Conservation (phyloP, 2,888 invertebrate species). For the Elgonia sp. region DNA sequence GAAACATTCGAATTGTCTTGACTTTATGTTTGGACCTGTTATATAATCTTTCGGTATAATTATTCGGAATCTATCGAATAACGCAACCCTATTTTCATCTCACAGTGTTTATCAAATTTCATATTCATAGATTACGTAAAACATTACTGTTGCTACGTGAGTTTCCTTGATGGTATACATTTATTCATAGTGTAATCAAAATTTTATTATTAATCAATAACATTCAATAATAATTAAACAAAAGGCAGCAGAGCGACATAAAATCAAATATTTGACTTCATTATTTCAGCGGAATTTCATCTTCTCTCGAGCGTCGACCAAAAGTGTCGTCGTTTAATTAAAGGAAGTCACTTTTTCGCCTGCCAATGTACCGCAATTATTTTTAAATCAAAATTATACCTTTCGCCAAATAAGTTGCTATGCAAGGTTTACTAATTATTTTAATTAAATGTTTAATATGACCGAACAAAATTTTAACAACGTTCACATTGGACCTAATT, state of each 20-base stretch:
- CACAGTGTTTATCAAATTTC: constrained; percentile 22
- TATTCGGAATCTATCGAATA: constrained; percentile 10
- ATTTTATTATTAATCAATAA: constrained; percentile 14
- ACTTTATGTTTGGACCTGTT: too few species aligned
- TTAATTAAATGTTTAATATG: constrained; percentile 26
- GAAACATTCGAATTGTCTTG: too few species aligned
- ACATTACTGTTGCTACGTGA: not conserved
- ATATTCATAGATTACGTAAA: constrained; percentile 28
- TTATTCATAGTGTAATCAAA: constrained; percentile 26
- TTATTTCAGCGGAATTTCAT: not conserved
- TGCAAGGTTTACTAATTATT: constrained; percentile 27
- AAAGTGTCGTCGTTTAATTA: not conserved
- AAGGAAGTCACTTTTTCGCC: constrained; percentile 1
- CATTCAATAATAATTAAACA: constrained; percentile 8
- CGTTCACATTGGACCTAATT: constrained; percentile 1
- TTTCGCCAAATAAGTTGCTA: not conserved
- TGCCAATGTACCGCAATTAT: not conserved
- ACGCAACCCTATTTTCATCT: constrained; percentile 12
- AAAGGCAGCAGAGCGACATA: not conserved
- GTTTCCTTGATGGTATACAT: constrained; percentile 15
- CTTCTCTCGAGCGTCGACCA: not conserved
- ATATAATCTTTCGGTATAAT: not conserved
- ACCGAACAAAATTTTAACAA: not conserved
- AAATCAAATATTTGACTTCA: constrained; percentile 6
- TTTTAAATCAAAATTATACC: not conserved